Evolutionary conservation across 2,113 vertebrate species (phyloP), one percentile per base, ranked within the genome.

Genomic region (Scartelaos histophorus): DNA sequence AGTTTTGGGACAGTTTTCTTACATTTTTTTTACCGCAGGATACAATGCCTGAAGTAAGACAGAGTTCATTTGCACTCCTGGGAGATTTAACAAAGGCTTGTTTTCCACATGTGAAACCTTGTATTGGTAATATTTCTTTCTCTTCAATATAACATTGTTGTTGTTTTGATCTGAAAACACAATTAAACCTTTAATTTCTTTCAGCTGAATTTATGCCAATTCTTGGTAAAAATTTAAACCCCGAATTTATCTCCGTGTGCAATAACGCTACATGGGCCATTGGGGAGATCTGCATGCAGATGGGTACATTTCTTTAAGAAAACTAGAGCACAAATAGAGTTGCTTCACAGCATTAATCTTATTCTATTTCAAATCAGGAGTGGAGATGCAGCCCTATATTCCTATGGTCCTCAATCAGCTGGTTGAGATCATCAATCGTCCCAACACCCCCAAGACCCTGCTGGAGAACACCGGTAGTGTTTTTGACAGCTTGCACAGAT

Each of bases 261-360:
- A 98, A 98, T 89, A 98, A 98, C 7, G 97, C 97, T 0, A 98
- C 96, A 56, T 98, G 97, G 97, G 97, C 97, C 84, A 98, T 98
- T 0, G 97, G 97, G 1, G 97, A 98, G 92, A 98, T 98, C 92
- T 98, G 96, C 79, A 98, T 98, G 96, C 96, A 98, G 90, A 98
- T 98, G 97, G 97, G 96, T 97, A 80, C 93, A 93, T 84, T 43
- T 10, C 1, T 16, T 2, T 47, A 5, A 51, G 1, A 51, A 22
- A 22, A 56, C 1, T 22, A 22, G n/a, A 56, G n/a, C 11, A 58
- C 5, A 58, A 25, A 13, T 3, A 25, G 12, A 13, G n/a, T 15
- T 15, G 56, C 13, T 47, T 57, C 5, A 62, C 0, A 53, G 51
- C 0, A 65, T 69, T 77, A 9, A 43, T 25, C 57, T 29, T 17